Conservation (phyloP, 2,797 vertebrate genomes). For the Phoxinus dragarum region DNA sequence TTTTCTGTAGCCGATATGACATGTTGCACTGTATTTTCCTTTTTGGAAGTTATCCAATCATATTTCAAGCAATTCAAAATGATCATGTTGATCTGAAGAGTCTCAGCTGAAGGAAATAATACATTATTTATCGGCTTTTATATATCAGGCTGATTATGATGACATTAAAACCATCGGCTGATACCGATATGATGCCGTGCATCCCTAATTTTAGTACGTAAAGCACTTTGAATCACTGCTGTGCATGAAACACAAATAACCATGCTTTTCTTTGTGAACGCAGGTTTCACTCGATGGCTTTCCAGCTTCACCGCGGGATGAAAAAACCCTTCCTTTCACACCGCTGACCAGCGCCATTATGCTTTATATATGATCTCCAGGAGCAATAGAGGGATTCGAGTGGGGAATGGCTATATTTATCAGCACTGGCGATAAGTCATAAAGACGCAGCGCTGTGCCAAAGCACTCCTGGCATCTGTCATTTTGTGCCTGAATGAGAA, state of each 20-base stretch:
- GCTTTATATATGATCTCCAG: conserved; percentile 29
- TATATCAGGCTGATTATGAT: too few relatives aligned
- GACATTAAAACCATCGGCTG: too few relatives aligned
- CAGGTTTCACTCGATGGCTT: background rate
- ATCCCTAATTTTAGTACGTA: background rate
- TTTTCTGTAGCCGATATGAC: too few relatives aligned
- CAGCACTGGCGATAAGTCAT: conserved; percentile 47
- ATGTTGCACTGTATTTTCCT: too few relatives aligned
- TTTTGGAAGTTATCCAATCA: too few relatives aligned
- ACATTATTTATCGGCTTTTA: too few relatives aligned
- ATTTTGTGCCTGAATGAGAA: conserved; percentile 33
- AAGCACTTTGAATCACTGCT: background rate
- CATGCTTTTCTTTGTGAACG: background rate
- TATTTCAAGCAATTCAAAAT: too few relatives aligned
- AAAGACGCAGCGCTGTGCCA: conserved; percentile 13
- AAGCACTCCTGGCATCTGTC: conserved; percentile 37
- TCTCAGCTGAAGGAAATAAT: too few relatives aligned
- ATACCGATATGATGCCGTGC: too few relatives aligned
- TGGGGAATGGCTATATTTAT: conserved; percentile 33
- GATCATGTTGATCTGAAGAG: too few relatives aligned
- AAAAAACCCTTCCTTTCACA: background rate
- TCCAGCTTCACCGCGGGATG: background rate
- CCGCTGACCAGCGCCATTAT: conserved; percentile 33
- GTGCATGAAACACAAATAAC: background rate
- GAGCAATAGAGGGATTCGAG: conserved; percentile 13